Conservation (phyloP, 2,113 vertebrate species). For the Anser cygnoides region DNA sequence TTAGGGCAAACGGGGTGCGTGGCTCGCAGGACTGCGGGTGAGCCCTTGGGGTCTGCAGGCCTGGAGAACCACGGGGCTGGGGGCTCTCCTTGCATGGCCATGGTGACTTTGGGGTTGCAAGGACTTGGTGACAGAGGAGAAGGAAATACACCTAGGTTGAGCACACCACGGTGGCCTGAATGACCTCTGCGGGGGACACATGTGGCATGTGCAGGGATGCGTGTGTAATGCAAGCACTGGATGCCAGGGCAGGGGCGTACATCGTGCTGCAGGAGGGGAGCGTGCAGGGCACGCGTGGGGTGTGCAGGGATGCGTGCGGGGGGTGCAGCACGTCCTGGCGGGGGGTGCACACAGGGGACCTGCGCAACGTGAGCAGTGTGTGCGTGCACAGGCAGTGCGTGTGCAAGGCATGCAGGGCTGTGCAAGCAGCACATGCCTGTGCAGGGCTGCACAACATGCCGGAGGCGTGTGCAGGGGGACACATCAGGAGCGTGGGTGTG, state of each 20-base stretch:
- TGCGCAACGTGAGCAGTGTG: rapidly evolving
- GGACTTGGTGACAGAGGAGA: not conserved
- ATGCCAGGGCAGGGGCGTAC: not conserved
- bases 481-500: rapidly evolving
- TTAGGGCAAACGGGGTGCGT: not conserved
- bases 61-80: not conserved
- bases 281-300: rapidly evolving
- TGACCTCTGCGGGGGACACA: not conserved
- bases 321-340: rapidly evolving
- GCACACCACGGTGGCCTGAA: rapidly evolving
- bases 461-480: not conserved
- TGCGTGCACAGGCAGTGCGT: not conserved
- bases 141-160: not conserved
- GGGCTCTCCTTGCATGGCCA: not conserved
- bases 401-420: not conserved
- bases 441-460: rapidly evolving
- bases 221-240: not conserved
- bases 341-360: not conserved
- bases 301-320: not conserved
- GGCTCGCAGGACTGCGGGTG: not conserved
- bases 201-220: not conserved
- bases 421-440: rapidly evolving
- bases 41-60: not conserved
- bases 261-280: not conserved
- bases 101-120: not conserved